Conservation (phyloP, 2,888 invertebrate genomes). For the Muscina levida region DNA sequence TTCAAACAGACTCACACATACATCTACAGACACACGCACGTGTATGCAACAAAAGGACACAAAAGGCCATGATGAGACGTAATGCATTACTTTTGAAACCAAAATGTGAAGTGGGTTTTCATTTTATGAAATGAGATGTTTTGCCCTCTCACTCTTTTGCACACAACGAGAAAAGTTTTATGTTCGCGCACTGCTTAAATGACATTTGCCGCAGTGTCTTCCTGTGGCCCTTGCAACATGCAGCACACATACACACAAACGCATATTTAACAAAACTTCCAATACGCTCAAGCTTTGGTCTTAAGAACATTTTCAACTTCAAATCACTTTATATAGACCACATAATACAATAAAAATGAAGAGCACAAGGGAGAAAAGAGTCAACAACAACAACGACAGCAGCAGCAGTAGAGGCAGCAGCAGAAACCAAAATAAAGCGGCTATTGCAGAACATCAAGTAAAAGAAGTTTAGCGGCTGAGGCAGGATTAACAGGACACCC, state of each 20-base stretch:
- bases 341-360: constrained; percentile 17
- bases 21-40: neutral
- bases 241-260: neutral
- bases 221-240: constrained; percentile 2
- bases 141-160: neutral
- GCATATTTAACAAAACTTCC: neutral
- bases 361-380: neutral
- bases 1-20: constrained; percentile 29
- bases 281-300: constrained; percentile 2
- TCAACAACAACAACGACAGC: neutral
- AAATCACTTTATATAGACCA: constrained; percentile 52
- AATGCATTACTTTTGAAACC: constrained; percentile 58
- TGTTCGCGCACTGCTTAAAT: constrained; percentile 53
- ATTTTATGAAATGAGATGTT: constrained; percentile 40
- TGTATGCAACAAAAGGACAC: constrained; percentile 30
- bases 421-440: constrained; percentile 21
- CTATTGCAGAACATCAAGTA: constrained; percentile 41
- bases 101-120: constrained; percentile 42
- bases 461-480: constrained; percentile 18
- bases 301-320: constrained; percentile 43
- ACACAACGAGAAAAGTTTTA: constrained; percentile 37
- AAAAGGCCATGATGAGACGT: constrained; percentile 56
- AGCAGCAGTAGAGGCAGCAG: neutral
- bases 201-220: constrained; percentile 65
- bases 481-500: constrained; percentile 23